Conservation (phyloP, 2,797 vertebrate genomes). For the Trematomus bernacchii region DNA sequence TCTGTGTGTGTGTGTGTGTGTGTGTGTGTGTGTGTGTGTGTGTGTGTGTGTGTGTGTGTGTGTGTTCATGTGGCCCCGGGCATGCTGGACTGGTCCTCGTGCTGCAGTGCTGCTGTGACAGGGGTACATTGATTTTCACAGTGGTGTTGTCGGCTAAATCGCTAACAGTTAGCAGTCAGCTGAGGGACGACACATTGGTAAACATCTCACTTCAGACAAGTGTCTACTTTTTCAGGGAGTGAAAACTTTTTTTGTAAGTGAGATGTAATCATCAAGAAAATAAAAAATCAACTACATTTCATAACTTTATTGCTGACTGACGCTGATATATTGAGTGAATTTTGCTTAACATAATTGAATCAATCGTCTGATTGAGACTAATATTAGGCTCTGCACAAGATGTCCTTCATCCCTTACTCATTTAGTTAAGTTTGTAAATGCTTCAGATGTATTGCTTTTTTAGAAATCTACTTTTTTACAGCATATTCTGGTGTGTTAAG, state of each 20-base stretch:
- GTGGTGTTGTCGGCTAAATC: conserved; percentile 46
- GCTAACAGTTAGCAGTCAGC: conserved; percentile 53
- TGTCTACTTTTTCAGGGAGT: conserved; percentile 33
- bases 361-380: conserved; percentile 35
- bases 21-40: no score
- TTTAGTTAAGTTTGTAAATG: neutral
- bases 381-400: neutral
- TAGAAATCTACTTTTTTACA: neutral
- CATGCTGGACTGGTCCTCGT: conserved; percentile 52
- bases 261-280: neutral
- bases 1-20: no score
- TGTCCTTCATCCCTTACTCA: neutral
- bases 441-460: neutral
- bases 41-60: neutral
- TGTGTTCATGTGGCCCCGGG: neutral
- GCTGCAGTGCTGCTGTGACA: conserved; percentile 25
- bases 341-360: neutral
- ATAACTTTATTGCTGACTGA: neutral
- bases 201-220: conserved; percentile 21
- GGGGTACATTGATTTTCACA: conserved; percentile 72
- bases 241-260: conserved; percentile 54
- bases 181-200: conserved; percentile 43
- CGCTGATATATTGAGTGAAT: conserved; percentile 8
- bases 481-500: neutral
- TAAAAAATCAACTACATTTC: conserved; percentile 28